phyloP scores from a whole-genome alignment of 1,140 invertebrate species.

The Vanessa tameamea region DNA sequence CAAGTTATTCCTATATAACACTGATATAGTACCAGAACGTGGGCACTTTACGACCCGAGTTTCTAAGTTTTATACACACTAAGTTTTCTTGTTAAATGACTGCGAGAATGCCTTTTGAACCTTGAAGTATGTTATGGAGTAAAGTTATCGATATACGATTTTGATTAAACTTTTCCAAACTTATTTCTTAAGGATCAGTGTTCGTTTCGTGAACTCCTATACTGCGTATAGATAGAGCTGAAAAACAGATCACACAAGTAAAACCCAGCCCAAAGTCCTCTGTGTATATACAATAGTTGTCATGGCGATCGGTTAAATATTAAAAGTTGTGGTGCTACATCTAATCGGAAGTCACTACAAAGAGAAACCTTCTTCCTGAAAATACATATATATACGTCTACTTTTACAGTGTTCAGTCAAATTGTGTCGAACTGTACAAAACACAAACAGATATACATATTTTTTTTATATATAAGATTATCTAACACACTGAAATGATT shows the following conservation, averaged over 20 bases:
- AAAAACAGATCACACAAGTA: neutral
- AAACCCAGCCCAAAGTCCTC: no score
- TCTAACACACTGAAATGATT: no score
- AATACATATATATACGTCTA: no score
- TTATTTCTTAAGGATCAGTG: slow-evolving; percentile 6
- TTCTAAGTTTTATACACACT: slow-evolving; percentile 40
- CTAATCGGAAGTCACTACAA: no score
- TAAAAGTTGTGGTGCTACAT: no score
- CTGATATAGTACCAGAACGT: slow-evolving; percentile 48
- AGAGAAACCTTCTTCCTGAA: no score
- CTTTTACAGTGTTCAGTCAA: no score
- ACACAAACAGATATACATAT: no score
- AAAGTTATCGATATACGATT: slow-evolving; percentile 23
- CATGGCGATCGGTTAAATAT: no score
- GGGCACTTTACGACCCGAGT: slow-evolving; percentile 40
- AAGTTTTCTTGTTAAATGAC: slow-evolving; percentile 31
- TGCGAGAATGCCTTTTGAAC: slow-evolving; percentile 17
- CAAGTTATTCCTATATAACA: slow-evolving; percentile 33
- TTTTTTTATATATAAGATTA: no score
- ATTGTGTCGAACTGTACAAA: no score
- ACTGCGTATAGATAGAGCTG: neutral
- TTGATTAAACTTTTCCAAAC: slow-evolving; percentile 19
- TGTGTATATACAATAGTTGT: no score
- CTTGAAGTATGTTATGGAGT: slow-evolving; percentile 21
- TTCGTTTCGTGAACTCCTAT: neutral